A percentile compares a stretch with the other conserved stretches of the same genome.
Conservation (phyloP, 30 jellyfish, hydroid and myxozoan genomes). For the Catostylus mosaicus region DNA sequence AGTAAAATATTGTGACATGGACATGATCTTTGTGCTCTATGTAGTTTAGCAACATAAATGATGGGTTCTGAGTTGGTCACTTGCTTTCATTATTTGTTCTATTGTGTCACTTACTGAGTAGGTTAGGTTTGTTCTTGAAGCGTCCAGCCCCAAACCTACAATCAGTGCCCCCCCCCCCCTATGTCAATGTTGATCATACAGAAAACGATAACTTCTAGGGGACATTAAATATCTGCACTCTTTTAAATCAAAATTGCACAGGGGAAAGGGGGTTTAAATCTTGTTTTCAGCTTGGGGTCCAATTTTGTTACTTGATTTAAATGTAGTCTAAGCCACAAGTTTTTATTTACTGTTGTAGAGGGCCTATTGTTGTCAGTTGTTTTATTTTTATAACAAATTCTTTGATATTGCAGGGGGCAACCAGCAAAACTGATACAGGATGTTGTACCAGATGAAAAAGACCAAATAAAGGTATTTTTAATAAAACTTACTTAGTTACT, state of each 20-base stretch:
- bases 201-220: no score
- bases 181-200: no score
- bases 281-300: background rate
- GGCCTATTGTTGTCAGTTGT: background rate
- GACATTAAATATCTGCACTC: background rate
- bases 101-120: no score
- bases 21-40: no score
- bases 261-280: background rate
- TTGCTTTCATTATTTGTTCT: no score
- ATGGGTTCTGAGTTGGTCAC: no score
- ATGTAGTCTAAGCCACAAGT: background rate
- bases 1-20: no score
- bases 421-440: constrained; percentile 52
- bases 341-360: background rate
- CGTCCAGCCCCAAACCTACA: no score
- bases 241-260: no score
- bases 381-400: background rate
- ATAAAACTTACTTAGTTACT: background rate
- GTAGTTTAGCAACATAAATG: no score
- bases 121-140: no score
- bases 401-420: constrained; percentile 29
- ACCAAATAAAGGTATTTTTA: constrained; percentile 46
- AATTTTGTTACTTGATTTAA: background rate
- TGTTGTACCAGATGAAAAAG: constrained; percentile 83
- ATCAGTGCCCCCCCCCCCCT: no score